Evolutionary conservation across 2,888 invertebrate genomes (phyloP).

Genomic region (Eristalis arbustorum): DNA sequence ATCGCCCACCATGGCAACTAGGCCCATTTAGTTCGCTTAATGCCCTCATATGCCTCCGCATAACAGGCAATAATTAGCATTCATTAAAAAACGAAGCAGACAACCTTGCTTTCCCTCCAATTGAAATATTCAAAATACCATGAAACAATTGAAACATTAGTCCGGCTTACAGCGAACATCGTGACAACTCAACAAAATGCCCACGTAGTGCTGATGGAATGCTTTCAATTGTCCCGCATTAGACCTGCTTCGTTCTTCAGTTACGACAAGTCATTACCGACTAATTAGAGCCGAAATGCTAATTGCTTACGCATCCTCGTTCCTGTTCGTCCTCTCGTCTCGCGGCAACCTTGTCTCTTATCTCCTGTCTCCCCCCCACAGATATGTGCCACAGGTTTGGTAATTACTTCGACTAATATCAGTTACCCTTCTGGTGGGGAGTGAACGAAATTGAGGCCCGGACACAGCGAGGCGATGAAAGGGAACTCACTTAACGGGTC

Average conservation of each 20-base stretch:
- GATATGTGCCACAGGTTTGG: conserved; percentile 8
- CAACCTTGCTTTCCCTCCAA: not conserved
- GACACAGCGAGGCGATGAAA: not conserved
- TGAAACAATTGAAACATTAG: not conserved
- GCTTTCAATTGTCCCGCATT: conserved; percentile 4
- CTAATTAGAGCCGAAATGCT: conserved; percentile 42
- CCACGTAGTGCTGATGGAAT: not conserved
- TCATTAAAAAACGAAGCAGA: not conserved
- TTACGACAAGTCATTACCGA: conserved; percentile 27
- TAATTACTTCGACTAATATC: conserved; percentile 15
- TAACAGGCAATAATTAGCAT: not conserved
- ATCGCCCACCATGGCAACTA: not conserved
- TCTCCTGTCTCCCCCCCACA: not conserved
- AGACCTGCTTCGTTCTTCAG: not conserved
- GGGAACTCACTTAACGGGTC: conserved; percentile 29
- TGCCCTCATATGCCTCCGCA: not conserved
- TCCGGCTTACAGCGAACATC: not conserved
- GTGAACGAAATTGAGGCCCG: conserved; percentile 9
- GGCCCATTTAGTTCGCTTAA: not conserved
- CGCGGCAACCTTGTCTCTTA: not conserved
- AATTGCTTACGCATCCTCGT: conserved; percentile 16
- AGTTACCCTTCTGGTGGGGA: not conserved
- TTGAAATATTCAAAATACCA: not conserved
- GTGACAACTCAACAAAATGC: not conserved
- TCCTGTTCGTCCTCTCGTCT: not conserved